phyloP scores from a whole-genome alignment of 2,113 vertebrate species.

The Riparia riparia region DNA sequence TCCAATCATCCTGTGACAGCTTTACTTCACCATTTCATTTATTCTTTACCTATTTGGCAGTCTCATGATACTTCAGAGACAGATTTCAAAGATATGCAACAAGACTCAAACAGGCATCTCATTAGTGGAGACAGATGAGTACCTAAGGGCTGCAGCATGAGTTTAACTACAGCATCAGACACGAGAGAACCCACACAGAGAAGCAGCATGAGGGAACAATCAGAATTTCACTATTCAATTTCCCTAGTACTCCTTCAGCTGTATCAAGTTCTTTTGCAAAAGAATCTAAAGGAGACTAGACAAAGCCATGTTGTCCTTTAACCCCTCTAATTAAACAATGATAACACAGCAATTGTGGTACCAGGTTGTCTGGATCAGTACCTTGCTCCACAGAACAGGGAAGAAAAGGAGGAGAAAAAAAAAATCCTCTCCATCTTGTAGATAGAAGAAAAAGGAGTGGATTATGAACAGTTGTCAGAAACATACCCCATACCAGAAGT shows the following conservation, averaged over 20 bases:
- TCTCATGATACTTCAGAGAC: not conserved
- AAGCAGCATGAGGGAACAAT: not conserved
- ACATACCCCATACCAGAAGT: conserved; percentile 21
- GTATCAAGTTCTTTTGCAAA: accelerated
- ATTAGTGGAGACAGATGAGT: not conserved
- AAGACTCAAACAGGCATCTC: not conserved
- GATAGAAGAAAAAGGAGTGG: not conserved
- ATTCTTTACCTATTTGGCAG: not conserved
- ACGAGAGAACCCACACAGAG: not conserved
- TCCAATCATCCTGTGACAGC: not conserved
- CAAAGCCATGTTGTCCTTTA: not conserved
- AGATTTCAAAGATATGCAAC: conserved; percentile 2
- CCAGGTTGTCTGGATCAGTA: not conserved
- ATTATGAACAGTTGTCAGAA: conserved; percentile 42
- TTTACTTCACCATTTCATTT: not conserved
- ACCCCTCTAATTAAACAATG: not conserved
- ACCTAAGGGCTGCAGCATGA: not conserved
- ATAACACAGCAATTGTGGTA: not conserved
- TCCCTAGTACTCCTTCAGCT: not conserved
- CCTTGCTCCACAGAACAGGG: not conserved
- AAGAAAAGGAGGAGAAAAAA: not conserved
- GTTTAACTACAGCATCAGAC: not conserved
- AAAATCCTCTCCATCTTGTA: not conserved
- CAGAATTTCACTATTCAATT: not conserved
- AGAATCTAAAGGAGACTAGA: not conserved